phyloP scores from a whole-genome alignment of 1,140 invertebrate genomes.

The Nylanderia fulva region DNA sequence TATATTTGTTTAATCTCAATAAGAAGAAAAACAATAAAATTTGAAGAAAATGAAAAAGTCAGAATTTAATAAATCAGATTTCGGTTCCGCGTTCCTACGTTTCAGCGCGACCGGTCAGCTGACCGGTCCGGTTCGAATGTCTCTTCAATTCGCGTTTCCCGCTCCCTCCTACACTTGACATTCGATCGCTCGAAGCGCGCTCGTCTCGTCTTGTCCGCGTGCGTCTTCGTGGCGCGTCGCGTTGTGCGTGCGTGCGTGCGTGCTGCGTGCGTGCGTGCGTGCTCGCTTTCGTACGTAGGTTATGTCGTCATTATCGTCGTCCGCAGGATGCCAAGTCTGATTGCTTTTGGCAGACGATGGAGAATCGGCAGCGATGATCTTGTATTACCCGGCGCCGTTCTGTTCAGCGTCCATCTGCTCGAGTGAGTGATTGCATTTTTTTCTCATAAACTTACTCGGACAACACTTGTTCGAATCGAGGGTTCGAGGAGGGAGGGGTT shows the following conservation, averaged over 20 bases:
- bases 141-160: not conserved
- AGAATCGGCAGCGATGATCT: conserved; percentile 94
- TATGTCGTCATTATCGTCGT: conserved; percentile 51
- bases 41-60: not conserved
- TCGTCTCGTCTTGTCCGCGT: not conserved
- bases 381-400: conserved; percentile 91
- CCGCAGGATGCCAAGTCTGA: conserved; percentile 91
- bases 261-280: not conserved
- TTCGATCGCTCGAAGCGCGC: not conserved
- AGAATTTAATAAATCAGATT: not conserved
- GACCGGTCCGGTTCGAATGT: not conserved
- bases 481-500: not conserved
- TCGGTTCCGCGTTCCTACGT: conserved; percentile 44
- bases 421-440: conserved; percentile 87
- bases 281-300: conserved; percentile 42
- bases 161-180: not conserved
- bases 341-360: conserved; percentile 94
- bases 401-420: conserved; percentile 90
- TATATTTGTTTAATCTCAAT: too few species aligned
- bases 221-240: not conserved
- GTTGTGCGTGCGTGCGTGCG: not conserved
- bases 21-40: not conserved
- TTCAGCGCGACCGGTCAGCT: conserved; percentile 41
- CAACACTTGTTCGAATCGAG: not conserved
- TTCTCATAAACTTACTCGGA: not conserved